Evolutionary conservation across 2,888 invertebrate species (phyloP).

Genomic region (Kuschelorhynchus macadamiae): DNA sequence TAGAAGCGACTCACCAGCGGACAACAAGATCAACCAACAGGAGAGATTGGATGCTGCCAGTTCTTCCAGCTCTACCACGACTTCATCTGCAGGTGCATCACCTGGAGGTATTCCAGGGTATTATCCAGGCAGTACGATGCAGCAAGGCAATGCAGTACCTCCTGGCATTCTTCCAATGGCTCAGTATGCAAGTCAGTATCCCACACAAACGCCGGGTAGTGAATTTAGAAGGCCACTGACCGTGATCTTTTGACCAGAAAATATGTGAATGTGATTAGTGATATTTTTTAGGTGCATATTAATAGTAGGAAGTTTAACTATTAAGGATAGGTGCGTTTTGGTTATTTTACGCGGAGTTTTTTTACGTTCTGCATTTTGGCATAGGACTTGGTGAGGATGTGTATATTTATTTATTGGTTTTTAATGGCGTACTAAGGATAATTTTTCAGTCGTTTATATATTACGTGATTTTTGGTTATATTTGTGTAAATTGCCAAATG

Average conservation of each 20-base stretch:
- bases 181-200: slow-evolving; percentile 74
- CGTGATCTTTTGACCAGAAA: slow-evolving; percentile 85
- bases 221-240: slow-evolving; percentile 83
- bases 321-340: too few species aligned
- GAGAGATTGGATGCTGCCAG: slow-evolving; percentile 70
- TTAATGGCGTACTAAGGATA: too few species aligned
- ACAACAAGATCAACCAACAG: slow-evolving; percentile 62
- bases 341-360: too few species aligned
- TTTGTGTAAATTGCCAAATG: too few species aligned
- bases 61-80: slow-evolving; percentile 72
- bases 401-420: too few species aligned
- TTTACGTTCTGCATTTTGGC: too few species aligned
- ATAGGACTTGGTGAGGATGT: too few species aligned
- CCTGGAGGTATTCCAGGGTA: slow-evolving; percentile 73
- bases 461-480: too few species aligned
- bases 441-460: too few species aligned
- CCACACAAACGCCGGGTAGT: slow-evolving; percentile 73
- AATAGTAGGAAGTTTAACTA: background rate
- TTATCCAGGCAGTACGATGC: slow-evolving; percentile 71
- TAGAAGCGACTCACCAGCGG: slow-evolving; percentile 67
- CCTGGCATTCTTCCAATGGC: slow-evolving; percentile 76
- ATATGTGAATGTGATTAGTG: slow-evolving; percentile 61
- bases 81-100: slow-evolving; percentile 78
- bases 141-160: slow-evolving; percentile 68
- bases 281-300: slow-evolving; percentile 49